phyloP scores from a whole-genome alignment of 2,888 invertebrate species.

The Platycheirus rosarum region DNA sequence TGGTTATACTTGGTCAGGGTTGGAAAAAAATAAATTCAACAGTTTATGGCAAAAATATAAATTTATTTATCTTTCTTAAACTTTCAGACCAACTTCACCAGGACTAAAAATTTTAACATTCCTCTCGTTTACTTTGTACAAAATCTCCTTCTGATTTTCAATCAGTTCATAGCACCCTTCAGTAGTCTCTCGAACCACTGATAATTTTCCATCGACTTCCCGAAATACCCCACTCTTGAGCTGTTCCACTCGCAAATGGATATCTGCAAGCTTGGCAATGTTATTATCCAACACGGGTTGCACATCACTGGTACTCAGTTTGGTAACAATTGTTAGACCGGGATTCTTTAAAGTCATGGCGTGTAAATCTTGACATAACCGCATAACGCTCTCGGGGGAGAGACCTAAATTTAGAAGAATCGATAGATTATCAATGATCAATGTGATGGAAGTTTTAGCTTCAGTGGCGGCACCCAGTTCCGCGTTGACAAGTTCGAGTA shows the following conservation, averaged over 20 bases:
- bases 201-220: constrained; percentile 88
- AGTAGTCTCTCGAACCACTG: constrained; percentile 78
- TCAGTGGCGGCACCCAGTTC: constrained; percentile 74
- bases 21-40: constrained; percentile 14
- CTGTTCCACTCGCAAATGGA: constrained; percentile 86
- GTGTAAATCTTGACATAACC: constrained; percentile 78
- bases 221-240: constrained; percentile 89
- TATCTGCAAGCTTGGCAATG: constrained; percentile 86
- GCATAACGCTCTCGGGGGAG: constrained; percentile 77
- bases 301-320: constrained; percentile 85
- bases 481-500: constrained; percentile 77
- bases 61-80: constrained; percentile 75
- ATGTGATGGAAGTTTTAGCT: constrained; percentile 82
- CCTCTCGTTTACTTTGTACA: constrained; percentile 89
- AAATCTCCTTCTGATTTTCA: constrained; percentile 79
- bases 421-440: constrained; percentile 89
- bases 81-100: constrained; percentile 84
- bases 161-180: constrained; percentile 77
- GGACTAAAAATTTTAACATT: constrained; percentile 89
- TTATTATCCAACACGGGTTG: constrained; percentile 85
- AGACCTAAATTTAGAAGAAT: constrained; percentile 87
- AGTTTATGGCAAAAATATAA: constrained; percentile 57
- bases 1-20: not conserved
- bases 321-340: constrained; percentile 84
- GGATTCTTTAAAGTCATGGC: constrained; percentile 77